Evolutionary conservation across 1,140 invertebrate genomes (phyloP).

Genomic region (Atta texana): DNA sequence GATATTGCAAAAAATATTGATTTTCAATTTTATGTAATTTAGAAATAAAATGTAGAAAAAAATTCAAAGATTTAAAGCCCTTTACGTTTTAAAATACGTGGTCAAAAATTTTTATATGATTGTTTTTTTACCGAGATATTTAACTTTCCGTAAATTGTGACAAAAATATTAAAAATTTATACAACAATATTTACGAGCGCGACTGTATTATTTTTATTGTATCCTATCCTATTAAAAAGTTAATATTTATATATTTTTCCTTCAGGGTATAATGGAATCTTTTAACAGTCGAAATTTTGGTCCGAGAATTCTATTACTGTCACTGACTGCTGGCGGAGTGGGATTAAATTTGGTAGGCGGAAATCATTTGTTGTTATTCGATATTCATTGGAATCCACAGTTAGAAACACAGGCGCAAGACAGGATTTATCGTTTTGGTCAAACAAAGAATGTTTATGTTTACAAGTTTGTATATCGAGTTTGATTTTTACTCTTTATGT

Average conservation of each 20-base stretch:
- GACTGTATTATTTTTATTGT: neutral
- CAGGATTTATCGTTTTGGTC: constrained; percentile 95
- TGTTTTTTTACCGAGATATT: no score
- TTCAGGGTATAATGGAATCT: constrained; percentile 88
- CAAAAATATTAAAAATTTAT: no score
- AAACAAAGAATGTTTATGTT: constrained; percentile 92
- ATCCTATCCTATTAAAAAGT: constrained; percentile 8
- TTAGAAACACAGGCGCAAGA: constrained; percentile 97
- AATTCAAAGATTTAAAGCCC: no score
- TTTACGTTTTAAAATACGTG: no score
- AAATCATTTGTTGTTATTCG: constrained; percentile 95
- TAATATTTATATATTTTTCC: neutral
- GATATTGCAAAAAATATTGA: no score
- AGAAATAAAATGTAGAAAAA: no score
- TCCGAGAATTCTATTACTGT: constrained; percentile 91
- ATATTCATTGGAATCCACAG: constrained; percentile 98
- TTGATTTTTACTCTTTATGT: neutral
- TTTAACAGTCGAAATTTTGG: constrained; percentile 89
- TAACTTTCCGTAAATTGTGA: no score
- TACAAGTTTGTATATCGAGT: constrained; percentile 89
- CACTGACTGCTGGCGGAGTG: constrained; percentile 95
- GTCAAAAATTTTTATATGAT: no score
- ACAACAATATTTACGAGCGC: no score
- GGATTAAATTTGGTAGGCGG: constrained; percentile 96
- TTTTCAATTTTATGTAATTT: no score